phyloP scores from a whole-genome alignment of 2,797 vertebrate genomes.

The Prionace glauca region DNA sequence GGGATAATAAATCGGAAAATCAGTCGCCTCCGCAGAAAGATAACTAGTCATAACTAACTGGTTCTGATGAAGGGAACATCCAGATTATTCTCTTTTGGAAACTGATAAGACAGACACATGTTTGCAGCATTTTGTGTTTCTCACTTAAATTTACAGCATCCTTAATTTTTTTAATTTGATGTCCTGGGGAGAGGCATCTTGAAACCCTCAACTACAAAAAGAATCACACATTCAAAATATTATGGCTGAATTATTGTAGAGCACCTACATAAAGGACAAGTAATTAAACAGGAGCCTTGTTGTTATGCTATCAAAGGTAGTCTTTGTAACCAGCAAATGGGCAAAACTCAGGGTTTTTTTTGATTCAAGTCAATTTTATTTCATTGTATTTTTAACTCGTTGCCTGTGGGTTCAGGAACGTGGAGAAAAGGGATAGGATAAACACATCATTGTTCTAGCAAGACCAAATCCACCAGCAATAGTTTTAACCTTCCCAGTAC shows the following conservation, averaged over 20 bases:
- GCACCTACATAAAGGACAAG: not conserved
- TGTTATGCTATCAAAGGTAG: not conserved
- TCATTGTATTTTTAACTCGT: not conserved
- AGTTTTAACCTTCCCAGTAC: not conserved
- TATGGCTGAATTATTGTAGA: not conserved
- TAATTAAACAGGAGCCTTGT: not conserved
- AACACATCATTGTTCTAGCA: not conserved
- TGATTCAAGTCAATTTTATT: slow-evolving; percentile 12
- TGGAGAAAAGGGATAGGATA: not conserved
- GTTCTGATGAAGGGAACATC: not conserved
- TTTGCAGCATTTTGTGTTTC: not conserved
- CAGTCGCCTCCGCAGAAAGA: not conserved
- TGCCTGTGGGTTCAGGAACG: not conserved
- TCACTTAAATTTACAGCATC: not conserved
- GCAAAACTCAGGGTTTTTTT: not conserved
- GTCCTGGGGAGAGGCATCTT: not conserved
- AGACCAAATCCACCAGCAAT: not conserved
- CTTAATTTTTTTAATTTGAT: not conserved
- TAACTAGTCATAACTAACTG: not conserved
- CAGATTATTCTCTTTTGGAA: not conserved
- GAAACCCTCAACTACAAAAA: not conserved
- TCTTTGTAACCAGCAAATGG: not conserved
- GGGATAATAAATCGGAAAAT: not conserved
- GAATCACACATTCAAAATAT: not conserved
- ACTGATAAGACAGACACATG: not conserved